A percentile compares a stretch with the other conserved stretches of the same genome.
Evolutionary conservation across 2,113 vertebrate genomes (phyloP).

Genomic region (Chionodraco myersi): DNA sequence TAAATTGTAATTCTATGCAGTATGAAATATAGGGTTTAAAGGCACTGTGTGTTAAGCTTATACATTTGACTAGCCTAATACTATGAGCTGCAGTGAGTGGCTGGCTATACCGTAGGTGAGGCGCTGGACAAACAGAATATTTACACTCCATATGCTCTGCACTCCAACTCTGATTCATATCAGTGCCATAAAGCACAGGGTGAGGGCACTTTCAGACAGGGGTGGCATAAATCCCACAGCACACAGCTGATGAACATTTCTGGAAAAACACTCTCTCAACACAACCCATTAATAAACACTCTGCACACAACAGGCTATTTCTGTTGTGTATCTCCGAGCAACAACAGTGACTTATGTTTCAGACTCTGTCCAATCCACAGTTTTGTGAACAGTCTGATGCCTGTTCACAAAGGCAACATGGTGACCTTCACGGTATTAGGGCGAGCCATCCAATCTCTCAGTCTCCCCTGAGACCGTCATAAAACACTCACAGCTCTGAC

Average conservation of each 20-base stretch:
- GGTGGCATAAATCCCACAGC: slow-evolving; percentile 66
- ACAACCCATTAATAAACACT: slow-evolving; percentile 27
- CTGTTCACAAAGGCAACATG: slow-evolving; percentile 12
- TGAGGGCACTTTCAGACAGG: slow-evolving; percentile 61
- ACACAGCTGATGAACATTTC: slow-evolving; percentile 48
- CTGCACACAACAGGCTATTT: background rate
- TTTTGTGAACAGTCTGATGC: background rate
- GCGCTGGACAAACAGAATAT: slow-evolving; percentile 30
- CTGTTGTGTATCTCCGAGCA: slow-evolving; percentile 11
- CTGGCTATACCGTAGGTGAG: slow-evolving; percentile 28
- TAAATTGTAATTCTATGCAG: background rate
- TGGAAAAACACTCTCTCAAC: slow-evolving; percentile 23
- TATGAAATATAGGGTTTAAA: background rate
- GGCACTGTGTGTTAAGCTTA: slow-evolving; percentile 1
- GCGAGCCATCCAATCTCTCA: slow-evolving; percentile 61
- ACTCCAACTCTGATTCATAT: slow-evolving; percentile 71
- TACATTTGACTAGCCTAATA: background rate
- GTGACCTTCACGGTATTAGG: slow-evolving; percentile 70
- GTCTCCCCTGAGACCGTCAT: slow-evolving; percentile 43
- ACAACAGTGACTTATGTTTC: background rate
- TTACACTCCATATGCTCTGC: slow-evolving; percentile 56
- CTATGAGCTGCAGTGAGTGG: slow-evolving; percentile 41
- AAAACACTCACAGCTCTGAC: slow-evolving; percentile 67
- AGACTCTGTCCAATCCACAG: background rate
- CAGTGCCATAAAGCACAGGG: slow-evolving; percentile 70